A percentile compares a stretch with the other conserved stretches of the same genome.
phyloP scores from a whole-genome alignment of 2,888 invertebrate species.

The Apamea sordens region DNA sequence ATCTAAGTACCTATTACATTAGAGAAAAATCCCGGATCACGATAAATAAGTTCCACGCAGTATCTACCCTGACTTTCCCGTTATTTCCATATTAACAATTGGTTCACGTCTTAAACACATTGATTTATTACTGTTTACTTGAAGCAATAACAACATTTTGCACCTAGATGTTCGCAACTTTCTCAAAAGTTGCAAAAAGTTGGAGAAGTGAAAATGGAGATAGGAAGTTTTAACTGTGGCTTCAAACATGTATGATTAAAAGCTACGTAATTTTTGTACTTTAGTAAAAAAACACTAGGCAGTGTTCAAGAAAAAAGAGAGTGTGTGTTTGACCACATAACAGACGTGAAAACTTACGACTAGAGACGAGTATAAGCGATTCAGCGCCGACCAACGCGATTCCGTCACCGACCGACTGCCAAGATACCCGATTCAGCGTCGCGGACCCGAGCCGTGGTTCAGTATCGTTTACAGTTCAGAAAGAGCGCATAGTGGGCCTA shows the following conservation, averaged over 20 bases:
- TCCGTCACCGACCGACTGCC: background rate
- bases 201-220: background rate
- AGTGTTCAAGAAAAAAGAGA: background rate
- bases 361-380: background rate
- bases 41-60: background rate
- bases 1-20: background rate
- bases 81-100: conserved; percentile 2
- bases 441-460: too few relatives aligned
- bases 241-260: background rate
- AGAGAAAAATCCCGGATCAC: background rate
- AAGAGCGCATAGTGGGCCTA: background rate
- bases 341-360: background rate
- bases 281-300: background rate
- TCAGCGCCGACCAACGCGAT: background rate
- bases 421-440: too few relatives aligned
- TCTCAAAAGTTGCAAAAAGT: background rate
- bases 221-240: conserved; percentile 4
- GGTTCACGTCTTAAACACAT: background rate
- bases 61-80: background rate
- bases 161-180: background rate
- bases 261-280: background rate
- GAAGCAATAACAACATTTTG: conserved; percentile 19
- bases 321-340: background rate
- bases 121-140: conserved; percentile 39
- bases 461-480: too few relatives aligned